phyloP scores from a whole-genome alignment of 2,888 invertebrate genomes.

The Syritta pipiens region DNA sequence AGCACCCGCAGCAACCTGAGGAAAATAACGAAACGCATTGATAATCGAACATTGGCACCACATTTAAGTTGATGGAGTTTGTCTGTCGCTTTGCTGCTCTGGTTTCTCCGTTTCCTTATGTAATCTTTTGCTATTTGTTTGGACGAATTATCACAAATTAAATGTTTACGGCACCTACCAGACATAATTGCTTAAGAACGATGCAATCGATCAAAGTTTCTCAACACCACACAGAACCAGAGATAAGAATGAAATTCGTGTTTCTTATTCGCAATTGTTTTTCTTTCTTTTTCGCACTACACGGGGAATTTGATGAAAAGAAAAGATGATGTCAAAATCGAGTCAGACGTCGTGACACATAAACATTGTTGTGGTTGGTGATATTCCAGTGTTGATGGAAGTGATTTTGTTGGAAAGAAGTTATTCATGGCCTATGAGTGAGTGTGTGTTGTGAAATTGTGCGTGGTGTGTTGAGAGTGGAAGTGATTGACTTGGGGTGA shows the following conservation, averaged over 20 bases:
- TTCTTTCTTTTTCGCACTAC: neutral
- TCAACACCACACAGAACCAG: neutral
- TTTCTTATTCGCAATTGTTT: constrained; percentile 8
- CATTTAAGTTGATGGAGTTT: no score
- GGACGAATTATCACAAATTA: constrained; percentile 22
- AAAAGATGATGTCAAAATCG: constrained; percentile 44
- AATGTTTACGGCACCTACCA: constrained; percentile 40
- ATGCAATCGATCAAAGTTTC: constrained; percentile 33
- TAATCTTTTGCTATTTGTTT: constrained; percentile 21
- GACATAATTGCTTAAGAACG: constrained; percentile 40
- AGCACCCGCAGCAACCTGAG: constrained; percentile 95
- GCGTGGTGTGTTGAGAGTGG: no score
- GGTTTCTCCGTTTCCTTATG: constrained; percentile 21
- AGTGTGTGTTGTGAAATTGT: no score
- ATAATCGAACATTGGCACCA: constrained; percentile 47
- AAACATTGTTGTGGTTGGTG: neutral
- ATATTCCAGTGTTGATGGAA: constrained; percentile 23
- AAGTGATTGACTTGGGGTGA: no score
- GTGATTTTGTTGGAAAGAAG: no score
- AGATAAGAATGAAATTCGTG: constrained; percentile 45
- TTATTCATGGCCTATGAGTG: no score
- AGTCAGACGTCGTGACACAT: constrained; percentile 3
- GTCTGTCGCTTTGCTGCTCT: no score
- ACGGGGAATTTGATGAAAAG: neutral
- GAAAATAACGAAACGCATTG: constrained; percentile 69